Conservation (phyloP, 2,797 vertebrate species). For the Gastrophryne carolinensis region DNA sequence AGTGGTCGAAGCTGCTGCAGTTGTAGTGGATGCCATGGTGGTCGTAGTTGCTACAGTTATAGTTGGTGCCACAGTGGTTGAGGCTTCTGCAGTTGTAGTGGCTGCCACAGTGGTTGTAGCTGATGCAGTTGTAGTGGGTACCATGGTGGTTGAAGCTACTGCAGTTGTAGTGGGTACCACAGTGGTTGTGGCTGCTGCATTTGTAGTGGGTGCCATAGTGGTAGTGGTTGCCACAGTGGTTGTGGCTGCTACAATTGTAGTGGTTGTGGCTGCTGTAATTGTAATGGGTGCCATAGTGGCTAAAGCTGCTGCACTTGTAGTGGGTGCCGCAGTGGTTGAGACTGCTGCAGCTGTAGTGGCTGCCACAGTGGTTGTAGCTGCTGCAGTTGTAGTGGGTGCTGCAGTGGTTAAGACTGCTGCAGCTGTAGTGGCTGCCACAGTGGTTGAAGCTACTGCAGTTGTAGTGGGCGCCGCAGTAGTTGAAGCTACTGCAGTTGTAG, state of each 20-base stretch:
- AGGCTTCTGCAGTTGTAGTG: background rate
- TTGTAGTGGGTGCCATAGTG: background rate
- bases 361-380: background rate
- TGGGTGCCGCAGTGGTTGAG: background rate
- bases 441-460: background rate
- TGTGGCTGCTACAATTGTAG: background rate
- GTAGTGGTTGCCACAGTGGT: background rate
- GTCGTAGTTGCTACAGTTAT: background rate
- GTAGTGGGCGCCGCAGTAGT: background rate
- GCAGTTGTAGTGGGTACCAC: background rate
- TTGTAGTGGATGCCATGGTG: background rate
- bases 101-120: background rate
- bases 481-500: background rate
- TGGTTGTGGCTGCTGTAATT: background rate
- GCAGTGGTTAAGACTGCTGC: background rate
- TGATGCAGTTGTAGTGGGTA: background rate
- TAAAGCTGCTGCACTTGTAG: background rate
- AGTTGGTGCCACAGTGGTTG: background rate
- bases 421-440: background rate
- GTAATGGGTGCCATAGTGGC: background rate
- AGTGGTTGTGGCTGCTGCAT: background rate
- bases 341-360: background rate
- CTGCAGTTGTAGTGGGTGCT: no score
- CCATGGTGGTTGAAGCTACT: background rate
- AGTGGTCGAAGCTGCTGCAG: background rate